Evolutionary conservation across 2,888 invertebrate species (phyloP).

Genomic region (Apoderus coryli): DNA sequence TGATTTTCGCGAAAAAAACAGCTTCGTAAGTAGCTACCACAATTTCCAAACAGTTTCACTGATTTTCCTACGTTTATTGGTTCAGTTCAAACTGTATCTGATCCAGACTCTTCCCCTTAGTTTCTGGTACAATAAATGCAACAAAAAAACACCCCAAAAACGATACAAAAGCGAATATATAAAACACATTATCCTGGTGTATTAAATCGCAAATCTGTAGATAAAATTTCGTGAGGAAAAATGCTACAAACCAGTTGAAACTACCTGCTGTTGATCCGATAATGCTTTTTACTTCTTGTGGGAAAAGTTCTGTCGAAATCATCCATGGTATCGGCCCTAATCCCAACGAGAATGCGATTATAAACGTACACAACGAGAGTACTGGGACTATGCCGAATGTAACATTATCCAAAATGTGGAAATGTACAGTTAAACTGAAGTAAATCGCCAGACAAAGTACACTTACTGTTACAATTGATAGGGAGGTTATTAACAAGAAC

Average conservation of each 20-base stretch:
- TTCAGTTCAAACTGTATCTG: conserved; percentile 25
- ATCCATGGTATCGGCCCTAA: conserved; percentile 84
- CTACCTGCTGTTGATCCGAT: conserved; percentile 67
- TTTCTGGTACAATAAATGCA: conserved; percentile 25
- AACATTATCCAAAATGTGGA: conserved; percentile 28
- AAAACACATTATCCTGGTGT: conserved; percentile 53
- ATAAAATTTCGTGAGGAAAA: conserved; percentile 65
- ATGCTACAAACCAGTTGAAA: conserved; percentile 69
- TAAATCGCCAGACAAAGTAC: conserved; percentile 56
- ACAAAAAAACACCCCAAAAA: conserved; percentile 48
- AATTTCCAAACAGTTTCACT: no score
- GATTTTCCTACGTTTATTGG: no score
- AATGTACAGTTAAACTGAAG: conserved; percentile 39
- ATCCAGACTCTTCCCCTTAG: conserved; percentile 26
- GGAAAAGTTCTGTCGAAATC: conserved; percentile 70
- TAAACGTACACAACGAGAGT: conserved; percentile 56
- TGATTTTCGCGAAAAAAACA: no score
- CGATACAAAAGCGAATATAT: conserved; percentile 57
- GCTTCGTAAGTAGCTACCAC: no score
- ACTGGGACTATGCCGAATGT: conserved; percentile 62
- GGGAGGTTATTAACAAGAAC: conserved; percentile 57
- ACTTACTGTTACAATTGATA: conserved; percentile 53
- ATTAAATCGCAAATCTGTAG: conserved; percentile 39
- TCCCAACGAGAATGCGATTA: conserved; percentile 63
- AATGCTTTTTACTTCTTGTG: conserved; percentile 61